Conservation (phyloP, 1,140 invertebrate species). For the Artemia franciscana region DNA sequence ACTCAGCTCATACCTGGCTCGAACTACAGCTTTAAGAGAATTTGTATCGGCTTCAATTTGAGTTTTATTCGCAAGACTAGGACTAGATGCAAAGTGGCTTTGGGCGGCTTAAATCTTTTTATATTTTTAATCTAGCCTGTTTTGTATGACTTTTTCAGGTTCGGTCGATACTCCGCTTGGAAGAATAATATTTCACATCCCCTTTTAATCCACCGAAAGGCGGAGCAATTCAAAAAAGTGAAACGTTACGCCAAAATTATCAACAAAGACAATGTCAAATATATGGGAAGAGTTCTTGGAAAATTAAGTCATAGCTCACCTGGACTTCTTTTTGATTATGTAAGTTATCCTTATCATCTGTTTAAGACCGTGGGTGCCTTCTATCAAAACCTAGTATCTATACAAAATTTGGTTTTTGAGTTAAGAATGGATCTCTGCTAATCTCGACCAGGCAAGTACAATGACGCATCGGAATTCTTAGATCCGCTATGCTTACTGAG, state of each 20-base stretch:
- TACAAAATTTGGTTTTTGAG: too few relatives aligned
- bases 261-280: slow-evolving; percentile 95
- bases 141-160: slow-evolving; percentile 37
- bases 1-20: too few relatives aligned
- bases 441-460: too few relatives aligned
- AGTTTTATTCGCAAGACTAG: background rate
- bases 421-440: too few relatives aligned
- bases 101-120: background rate
- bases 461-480: too few relatives aligned
- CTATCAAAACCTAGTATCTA: too few relatives aligned
- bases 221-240: slow-evolving; percentile 66
- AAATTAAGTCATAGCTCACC: slow-evolving; percentile 92
- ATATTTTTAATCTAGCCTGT: too few relatives aligned
- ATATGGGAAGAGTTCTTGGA: slow-evolving; percentile 76
- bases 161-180: slow-evolving; percentile 78
- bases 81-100: background rate
- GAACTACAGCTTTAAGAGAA: too few relatives aligned
- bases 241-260: slow-evolving; percentile 94
- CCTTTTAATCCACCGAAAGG: slow-evolving; percentile 49
- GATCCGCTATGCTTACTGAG: too few relatives aligned
- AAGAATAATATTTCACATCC: slow-evolving; percentile 73
- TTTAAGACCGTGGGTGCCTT: too few relatives aligned
- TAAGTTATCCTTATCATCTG: too few relatives aligned
- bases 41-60: too few relatives aligned
- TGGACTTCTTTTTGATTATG: slow-evolving; percentile 85